These are phyloP conservation scores for Polyommatus icarus DNA, from an alignment of 2,888 invertebrate genomes.

Conservation along the genomic window DNA sequence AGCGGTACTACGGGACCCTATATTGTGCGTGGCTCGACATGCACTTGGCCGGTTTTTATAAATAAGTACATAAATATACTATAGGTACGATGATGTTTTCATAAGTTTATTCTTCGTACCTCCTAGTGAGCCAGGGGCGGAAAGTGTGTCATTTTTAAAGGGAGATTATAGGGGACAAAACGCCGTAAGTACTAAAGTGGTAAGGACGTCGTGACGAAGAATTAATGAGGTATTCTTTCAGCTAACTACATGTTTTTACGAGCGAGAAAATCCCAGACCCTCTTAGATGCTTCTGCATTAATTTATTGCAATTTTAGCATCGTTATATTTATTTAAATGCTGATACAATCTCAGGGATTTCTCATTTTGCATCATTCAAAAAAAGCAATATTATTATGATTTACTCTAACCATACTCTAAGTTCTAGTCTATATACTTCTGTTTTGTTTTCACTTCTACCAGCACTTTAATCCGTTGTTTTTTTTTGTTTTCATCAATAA, in stretches of 20 bases:
- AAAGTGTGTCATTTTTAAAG: slow-evolving; percentile 40
- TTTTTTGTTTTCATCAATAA: too few relatives aligned
- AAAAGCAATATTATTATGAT: too few relatives aligned
- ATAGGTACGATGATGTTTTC: background rate
- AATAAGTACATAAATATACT: background rate
- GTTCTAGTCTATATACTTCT: too few relatives aligned
- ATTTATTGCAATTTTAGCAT: background rate
- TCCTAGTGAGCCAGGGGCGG: background rate
- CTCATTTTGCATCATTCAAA: too few relatives aligned
- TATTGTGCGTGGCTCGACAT: too few relatives aligned
- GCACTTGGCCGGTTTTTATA: too few relatives aligned
- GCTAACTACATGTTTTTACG: slow-evolving; percentile 36
- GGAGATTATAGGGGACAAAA: slow-evolving; percentile 47
- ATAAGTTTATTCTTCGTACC: background rate
- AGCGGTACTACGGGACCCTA: too few relatives aligned
- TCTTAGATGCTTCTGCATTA: background rate
- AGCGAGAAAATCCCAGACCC: background rate
- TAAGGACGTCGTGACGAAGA: slow-evolving; percentile 53
- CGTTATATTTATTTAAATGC: background rate
- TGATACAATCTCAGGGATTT: too few relatives aligned
- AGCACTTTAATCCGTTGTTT: too few relatives aligned
- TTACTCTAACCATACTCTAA: too few relatives aligned
- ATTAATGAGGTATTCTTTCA: slow-evolving; percentile 70
- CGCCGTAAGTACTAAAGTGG: slow-evolving; percentile 38
- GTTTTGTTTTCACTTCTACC: too few relatives aligned